Conservation (phyloP, 2,113 vertebrate genomes). For the Alligator sinensis region DNA sequence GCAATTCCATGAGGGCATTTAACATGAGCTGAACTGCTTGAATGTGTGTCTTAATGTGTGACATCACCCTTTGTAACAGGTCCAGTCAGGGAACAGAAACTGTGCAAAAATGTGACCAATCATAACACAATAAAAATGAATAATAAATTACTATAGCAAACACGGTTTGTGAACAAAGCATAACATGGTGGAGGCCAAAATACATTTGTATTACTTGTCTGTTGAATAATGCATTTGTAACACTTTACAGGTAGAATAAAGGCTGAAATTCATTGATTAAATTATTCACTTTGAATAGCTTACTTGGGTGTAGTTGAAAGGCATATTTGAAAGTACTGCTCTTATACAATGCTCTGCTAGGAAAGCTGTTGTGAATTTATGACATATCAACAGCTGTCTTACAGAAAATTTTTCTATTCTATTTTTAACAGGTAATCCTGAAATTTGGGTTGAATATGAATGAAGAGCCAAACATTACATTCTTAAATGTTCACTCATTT, state of each 20-base stretch:
- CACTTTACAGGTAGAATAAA: constrained; percentile 50
- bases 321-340: constrained; percentile 56
- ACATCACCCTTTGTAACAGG: background rate
- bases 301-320: constrained; percentile 33
- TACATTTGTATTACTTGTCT: constrained; percentile 59
- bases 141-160: background rate
- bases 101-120: constrained; percentile 27
- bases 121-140: constrained; percentile 5
- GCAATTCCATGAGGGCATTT: too few species aligned
- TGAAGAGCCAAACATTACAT: constrained; percentile 62
- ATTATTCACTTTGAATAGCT: constrained; percentile 56
- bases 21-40: too few species aligned
- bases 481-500: constrained; percentile 64
- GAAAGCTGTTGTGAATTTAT: constrained; percentile 70
- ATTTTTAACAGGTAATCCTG: constrained; percentile 73
- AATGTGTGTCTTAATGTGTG: too few species aligned
- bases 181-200: background rate
- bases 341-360: constrained; percentile 47
- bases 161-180: constrained; percentile 8
- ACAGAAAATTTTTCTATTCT: constrained; percentile 70
- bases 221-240: background rate
- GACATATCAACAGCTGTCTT: constrained; percentile 68
- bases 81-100: constrained; percentile 42
- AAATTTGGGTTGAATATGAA: constrained; percentile 69
- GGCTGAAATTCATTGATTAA: constrained; percentile 67